A percentile compares a stretch with the other conserved stretches of the same genome.
These are phyloP conservation scores for Cyprinodon tularosa DNA, from an alignment of 2,113 vertebrate genomes.

Conservation along the genomic window DNA sequence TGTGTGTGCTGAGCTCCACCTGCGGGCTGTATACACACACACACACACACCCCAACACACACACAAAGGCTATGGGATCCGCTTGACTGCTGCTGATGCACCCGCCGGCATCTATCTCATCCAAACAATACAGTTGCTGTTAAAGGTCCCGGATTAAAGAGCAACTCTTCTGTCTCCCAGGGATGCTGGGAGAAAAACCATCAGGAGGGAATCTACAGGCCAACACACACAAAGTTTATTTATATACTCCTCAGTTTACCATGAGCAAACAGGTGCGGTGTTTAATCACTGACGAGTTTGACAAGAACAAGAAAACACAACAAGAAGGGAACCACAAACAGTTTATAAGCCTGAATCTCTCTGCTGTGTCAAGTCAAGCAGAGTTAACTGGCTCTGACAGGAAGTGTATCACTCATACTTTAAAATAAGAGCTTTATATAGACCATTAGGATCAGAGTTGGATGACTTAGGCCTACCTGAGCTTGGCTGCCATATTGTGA, in stretches of 20 bases:
- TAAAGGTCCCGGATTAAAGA: constrained; percentile 76
- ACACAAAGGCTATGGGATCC: constrained; percentile 76
- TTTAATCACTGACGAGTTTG: constrained; percentile 69
- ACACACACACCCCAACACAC: constrained; percentile 1
- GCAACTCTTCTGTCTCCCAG: constrained; percentile 58
- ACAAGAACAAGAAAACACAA: constrained; percentile 48
- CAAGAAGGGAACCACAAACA: constrained; percentile 25
- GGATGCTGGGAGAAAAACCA: constrained; percentile 50
- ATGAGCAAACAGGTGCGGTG: constrained; percentile 48
- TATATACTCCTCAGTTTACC: constrained; percentile 28
- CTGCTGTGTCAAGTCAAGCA: constrained; percentile 18
- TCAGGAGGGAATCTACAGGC: constrained; percentile 8
- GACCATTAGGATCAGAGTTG: too few species aligned
- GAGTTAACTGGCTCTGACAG: neutral
- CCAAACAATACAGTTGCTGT: constrained; percentile 73
- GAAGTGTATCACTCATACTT: neutral
- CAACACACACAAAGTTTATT: constrained; percentile 8
- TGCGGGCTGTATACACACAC: constrained; percentile 75
- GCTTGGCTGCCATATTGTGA: neutral
- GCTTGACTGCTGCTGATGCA: constrained; percentile 77
- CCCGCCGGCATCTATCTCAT: constrained; percentile 70
- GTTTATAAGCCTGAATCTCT: constrained; percentile 11
- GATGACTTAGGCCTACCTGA: too few species aligned
- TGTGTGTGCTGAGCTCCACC: constrained; percentile 65
- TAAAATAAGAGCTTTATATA: constrained; percentile 31